A percentile compares a stretch with the other conserved stretches of the same genome.
Evolutionary conservation across 1,140 invertebrate genomes (phyloP).

Genomic region (Ladona fulva): DNA sequence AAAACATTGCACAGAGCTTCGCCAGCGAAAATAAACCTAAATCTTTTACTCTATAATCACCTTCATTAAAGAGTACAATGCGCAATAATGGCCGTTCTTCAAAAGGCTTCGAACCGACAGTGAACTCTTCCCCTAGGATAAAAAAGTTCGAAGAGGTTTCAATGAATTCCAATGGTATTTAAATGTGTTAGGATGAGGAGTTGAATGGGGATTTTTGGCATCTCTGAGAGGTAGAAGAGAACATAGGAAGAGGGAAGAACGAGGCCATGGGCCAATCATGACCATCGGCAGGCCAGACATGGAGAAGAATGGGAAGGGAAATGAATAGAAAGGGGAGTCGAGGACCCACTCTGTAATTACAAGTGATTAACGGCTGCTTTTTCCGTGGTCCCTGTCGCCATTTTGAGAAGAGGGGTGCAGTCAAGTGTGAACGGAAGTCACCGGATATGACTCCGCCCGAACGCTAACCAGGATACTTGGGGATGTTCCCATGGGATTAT

Average conservation of each 20-base stretch:
- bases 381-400: neutral
- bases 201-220: no score
- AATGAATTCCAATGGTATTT: no score
- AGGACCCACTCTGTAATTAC: neutral
- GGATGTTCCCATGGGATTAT: neutral
- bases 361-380: neutral
- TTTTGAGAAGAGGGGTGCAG: neutral
- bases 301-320: neutral
- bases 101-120: no score
- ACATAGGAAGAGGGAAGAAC: neutral
- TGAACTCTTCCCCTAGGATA: no score
- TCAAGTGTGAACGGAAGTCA: neutral
- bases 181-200: no score
- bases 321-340: neutral
- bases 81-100: no score
- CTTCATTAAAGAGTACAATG: no score
- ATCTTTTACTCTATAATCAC: no score
- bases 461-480: neutral
- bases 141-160: no score
- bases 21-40: no score
- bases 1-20: no score
- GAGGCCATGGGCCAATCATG: neutral
- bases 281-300: neutral
- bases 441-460: neutral
- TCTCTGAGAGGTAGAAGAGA: neutral